Conservation (phyloP, 2,888 invertebrate species). For the Notodonta ziczac region DNA sequence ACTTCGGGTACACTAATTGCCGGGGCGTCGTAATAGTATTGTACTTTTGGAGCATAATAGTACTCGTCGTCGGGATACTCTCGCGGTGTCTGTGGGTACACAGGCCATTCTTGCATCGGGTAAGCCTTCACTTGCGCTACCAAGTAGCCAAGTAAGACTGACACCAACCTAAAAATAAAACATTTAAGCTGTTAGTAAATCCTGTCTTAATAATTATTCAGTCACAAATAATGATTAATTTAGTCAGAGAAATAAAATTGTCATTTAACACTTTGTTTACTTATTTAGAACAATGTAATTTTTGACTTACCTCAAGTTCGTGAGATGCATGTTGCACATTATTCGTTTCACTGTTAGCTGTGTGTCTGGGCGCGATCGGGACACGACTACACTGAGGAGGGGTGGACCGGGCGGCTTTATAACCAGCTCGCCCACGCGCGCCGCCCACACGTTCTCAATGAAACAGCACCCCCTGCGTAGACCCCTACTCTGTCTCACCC, state of each 20-base stretch:
- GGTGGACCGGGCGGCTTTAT: conserved; percentile 70
- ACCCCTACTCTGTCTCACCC: conserved; percentile 46
- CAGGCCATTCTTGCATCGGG: conserved; percentile 74
- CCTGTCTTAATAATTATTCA: background rate
- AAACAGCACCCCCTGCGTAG: conserved; percentile 68
- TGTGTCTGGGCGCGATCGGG: conserved; percentile 54
- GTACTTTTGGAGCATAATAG: conserved; percentile 81
- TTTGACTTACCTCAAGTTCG: conserved; percentile 65
- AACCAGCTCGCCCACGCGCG: conserved; percentile 79
- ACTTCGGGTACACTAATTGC: conserved; percentile 68
- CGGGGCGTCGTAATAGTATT: conserved; percentile 74
- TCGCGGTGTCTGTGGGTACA: conserved; percentile 79
- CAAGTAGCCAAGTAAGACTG: conserved; percentile 78
- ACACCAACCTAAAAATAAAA: conserved; percentile 64
- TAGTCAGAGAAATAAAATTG: background rate
- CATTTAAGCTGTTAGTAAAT: conserved; percentile 8
- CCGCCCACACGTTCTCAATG: conserved; percentile 89
- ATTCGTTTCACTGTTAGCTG: conserved; percentile 60
- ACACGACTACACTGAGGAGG: conserved; percentile 71
- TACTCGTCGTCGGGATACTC: conserved; percentile 84
- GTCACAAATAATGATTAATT: background rate
- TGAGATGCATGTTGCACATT: conserved; percentile 68
- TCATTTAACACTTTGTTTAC: background rate
- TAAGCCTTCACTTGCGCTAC: conserved; percentile 73
- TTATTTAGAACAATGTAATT: background rate